Evolutionary conservation across 2,888 invertebrate species (phyloP), one percentile per base, ranked within the genome.

Genomic region (Hymenopus coronatus): DNA sequence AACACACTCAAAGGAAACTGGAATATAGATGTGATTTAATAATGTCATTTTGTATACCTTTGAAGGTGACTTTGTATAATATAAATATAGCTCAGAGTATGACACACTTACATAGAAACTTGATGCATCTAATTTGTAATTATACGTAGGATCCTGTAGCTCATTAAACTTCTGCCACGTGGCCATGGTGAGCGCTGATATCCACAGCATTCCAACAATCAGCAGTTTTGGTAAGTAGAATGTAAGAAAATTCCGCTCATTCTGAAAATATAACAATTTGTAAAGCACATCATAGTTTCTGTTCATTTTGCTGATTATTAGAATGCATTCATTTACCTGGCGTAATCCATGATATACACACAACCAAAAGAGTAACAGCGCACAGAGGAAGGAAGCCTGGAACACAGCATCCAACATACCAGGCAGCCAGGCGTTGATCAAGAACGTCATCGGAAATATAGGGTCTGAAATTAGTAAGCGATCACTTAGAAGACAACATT

Each of bases 301-400:
- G 40, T 28, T 88, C 70, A 85, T 33, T 89, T 82, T 88, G 82
- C 89, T 87, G 28, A 40, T 86, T 87, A 4, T 85, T 30, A 83
- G 70, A 54, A 88, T 40, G 90, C 89, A 88, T 85, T 28, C 82
- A 90, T 91, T 91, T 93, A 97, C 98, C 96, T 98, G 98, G 92
- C 99, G 94, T 81, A 99, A 94, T 2, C 99, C 99, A 92, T 99
- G 99, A 93, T 99, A 99, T 91, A 98, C 96, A 91, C 98, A 98
- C 27, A 99, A 95, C 99, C 99, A 99, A 92, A 98, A 99, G 92
- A 99, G 94, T 91, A 99, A 94, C 89, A 99, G 94, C 8, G 96
- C 96, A 91, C 97, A 97, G 0, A 99, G 94, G 93, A 99, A 99
- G 1, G 97, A 96, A 0, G 97, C 97, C 94, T 99, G 99, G 91